Evolutionary conservation across 2,113 vertebrate genomes (phyloP).

Genomic region (Sinocyclocheilus grahami): DNA sequence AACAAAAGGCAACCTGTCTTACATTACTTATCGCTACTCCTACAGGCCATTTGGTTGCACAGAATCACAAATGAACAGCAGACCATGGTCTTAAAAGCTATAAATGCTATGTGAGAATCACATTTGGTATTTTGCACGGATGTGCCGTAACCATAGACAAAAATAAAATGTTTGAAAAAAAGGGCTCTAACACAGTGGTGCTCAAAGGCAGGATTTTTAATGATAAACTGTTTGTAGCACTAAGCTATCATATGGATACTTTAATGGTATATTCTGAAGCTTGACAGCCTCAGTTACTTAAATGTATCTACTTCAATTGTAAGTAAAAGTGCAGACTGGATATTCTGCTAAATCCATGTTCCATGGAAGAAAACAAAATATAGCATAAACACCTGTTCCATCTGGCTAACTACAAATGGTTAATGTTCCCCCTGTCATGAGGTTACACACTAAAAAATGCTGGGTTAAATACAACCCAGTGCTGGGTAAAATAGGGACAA

Average conservation of each 20-base stretch:
- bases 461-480: no score
- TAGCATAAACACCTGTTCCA: neutral
- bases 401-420: neutral
- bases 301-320: neutral
- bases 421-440: neutral
- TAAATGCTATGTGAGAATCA: neutral
- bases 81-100: neutral
- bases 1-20: neutral
- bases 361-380: neutral
- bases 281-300: neutral
- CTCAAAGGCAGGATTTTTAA: neutral
- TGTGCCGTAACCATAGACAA: neutral
- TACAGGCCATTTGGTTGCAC: conserved; percentile 9
- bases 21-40: neutral
- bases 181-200: neutral
- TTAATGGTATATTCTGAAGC: neutral
- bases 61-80: neutral
- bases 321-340: neutral
- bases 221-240: neutral
- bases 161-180: neutral
- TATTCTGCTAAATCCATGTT: neutral
- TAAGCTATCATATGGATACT: neutral
- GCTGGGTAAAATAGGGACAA: no score
- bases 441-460: neutral
- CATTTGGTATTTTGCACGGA: conserved; percentile 3